Conservation (phyloP, 2,797 vertebrate genomes). For the Acanthurus tractus region DNA sequence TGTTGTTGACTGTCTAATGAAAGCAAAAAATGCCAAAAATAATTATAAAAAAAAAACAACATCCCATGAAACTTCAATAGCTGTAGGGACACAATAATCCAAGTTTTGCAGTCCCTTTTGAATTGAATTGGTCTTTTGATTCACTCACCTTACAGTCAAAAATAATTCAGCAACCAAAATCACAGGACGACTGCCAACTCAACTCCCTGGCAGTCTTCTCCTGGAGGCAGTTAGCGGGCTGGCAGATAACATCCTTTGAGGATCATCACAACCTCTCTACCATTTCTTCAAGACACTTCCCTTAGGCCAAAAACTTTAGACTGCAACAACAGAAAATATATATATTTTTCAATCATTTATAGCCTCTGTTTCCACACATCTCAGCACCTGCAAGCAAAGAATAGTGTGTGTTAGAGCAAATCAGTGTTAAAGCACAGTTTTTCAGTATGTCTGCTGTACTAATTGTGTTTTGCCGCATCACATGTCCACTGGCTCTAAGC, state of each 20-base stretch:
- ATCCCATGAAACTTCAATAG: constrained; percentile 33
- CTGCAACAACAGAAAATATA: constrained; percentile 43
- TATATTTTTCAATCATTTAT: constrained; percentile 39
- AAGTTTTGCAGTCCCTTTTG: constrained; percentile 44
- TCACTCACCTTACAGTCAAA: constrained; percentile 58
- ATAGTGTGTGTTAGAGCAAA: constrained; percentile 16
- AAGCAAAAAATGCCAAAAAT: background rate
- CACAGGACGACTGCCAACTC: constrained; percentile 58
- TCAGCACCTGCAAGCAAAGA: constrained; percentile 18
- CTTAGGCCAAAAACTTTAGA: constrained; percentile 62
- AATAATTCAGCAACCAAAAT: constrained; percentile 59
- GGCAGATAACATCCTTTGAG: constrained; percentile 72
- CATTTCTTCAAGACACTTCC: constrained; percentile 62
- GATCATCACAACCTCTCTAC: constrained; percentile 62
- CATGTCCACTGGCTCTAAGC: constrained; percentile 1
- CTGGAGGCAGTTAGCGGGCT: constrained; percentile 72
- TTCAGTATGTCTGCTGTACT: constrained; percentile 10
- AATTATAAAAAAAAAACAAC: constrained; percentile 3
- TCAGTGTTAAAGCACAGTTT: background rate
- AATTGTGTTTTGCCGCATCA: background rate
- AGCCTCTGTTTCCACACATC: constrained; percentile 41
- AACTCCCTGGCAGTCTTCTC: constrained; percentile 62
- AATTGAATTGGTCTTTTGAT: constrained; percentile 60
- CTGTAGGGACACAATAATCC: constrained; percentile 40
- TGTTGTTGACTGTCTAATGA: background rate